Evolutionary conservation across 2,888 invertebrate genomes (phyloP).

Genomic region (Andrena praecox): DNA sequence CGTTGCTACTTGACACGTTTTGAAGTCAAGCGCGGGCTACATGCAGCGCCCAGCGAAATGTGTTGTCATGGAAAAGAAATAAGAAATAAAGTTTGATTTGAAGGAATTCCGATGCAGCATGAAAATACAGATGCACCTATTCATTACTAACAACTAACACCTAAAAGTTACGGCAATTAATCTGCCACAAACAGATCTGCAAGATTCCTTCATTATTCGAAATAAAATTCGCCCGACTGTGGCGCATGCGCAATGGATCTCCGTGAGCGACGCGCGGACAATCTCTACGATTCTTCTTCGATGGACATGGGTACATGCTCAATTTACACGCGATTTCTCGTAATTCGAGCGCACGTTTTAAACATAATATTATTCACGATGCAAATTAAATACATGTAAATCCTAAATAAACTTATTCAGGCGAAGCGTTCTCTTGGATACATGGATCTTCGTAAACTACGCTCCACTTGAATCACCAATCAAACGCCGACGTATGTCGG

Average conservation of each 20-base stretch:
- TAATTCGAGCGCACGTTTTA: neutral
- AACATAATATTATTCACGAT: neutral
- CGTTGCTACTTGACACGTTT: neutral
- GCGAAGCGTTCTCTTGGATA: neutral
- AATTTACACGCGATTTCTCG: neutral
- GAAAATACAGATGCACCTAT: neutral
- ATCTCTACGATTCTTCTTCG: neutral
- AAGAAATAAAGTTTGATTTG: neutral
- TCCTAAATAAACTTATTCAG: neutral
- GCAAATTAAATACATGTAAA: neutral
- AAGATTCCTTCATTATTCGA: neutral
- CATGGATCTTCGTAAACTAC: neutral
- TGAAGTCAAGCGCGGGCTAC: neutral
- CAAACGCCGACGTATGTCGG: neutral
- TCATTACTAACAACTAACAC: neutral
- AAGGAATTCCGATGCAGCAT: neutral
- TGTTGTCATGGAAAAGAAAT: neutral
- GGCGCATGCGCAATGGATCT: constrained; percentile 6
- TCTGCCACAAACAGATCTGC: too few relatives aligned
- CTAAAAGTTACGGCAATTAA: neutral
- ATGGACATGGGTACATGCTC: constrained; percentile 9
- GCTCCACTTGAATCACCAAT: constrained; percentile 1
- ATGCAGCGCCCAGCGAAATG: neutral
- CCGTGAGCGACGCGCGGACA: neutral
- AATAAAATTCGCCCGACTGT: neutral